Percentiles rank a stretch among this genome's conserved stretches.
Conservation (phyloP, 2,888 invertebrate genomes). For the Lithophane leautieri region DNA sequence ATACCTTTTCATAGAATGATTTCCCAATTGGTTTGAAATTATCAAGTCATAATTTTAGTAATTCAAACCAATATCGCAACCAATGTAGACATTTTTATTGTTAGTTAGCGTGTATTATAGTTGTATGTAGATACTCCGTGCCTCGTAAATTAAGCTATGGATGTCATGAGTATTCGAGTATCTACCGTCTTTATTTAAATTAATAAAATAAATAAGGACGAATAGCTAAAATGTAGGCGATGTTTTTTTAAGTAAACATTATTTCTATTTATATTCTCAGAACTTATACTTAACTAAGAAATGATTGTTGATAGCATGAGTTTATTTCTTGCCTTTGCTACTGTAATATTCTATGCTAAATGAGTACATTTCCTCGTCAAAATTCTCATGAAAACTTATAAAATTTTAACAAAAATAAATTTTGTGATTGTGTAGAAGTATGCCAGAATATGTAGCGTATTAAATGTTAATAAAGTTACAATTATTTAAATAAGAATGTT, state of each 20-base stretch:
- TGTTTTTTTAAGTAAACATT: constrained; percentile 42
- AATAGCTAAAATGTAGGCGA: constrained; percentile 36
- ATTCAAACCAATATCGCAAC: constrained; percentile 49
- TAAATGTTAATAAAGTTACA: constrained; percentile 64
- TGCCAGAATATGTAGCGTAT: constrained; percentile 49
- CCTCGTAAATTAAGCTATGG: constrained; percentile 66
- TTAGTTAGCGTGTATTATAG: constrained; percentile 54
- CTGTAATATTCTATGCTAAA: not conserved
- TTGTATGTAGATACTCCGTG: constrained; percentile 59
- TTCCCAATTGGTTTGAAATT: constrained; percentile 57
- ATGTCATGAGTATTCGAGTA: constrained; percentile 42
- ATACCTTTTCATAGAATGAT: not conserved
- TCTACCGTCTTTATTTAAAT: constrained; percentile 41
- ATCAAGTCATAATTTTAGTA: constrained; percentile 63
- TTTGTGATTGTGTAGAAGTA: constrained; percentile 48
- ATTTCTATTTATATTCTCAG: constrained; percentile 56
- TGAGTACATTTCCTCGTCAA: not conserved
- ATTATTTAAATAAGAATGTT: constrained; percentile 35
- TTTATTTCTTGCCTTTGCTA: constrained; percentile 16
- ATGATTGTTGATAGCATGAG: constrained; percentile 3
- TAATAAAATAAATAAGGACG: constrained; percentile 12
- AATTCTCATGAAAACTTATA: constrained; percentile 6
- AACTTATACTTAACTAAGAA: constrained; percentile 3
- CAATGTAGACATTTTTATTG: constrained; percentile 54
- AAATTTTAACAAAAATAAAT: constrained; percentile 12